These are phyloP conservation scores for Morinoia aosen DNA, from an alignment of 2,888 invertebrate species.

Conservation along the genomic window DNA sequence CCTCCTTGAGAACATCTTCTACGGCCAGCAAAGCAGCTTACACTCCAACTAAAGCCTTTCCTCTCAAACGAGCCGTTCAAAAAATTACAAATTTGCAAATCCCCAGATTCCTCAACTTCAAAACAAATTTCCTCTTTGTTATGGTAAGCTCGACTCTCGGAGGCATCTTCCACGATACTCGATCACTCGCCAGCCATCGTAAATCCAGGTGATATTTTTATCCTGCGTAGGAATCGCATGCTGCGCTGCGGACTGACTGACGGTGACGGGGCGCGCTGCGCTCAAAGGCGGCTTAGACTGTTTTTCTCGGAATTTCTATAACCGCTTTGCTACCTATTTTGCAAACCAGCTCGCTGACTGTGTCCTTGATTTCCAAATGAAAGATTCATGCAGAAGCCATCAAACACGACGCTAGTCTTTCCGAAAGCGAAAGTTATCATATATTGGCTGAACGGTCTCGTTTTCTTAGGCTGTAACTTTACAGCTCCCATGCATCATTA, in stretches of 20 bases:
- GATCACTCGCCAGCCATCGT: background rate
- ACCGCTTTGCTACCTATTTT: slow-evolving; percentile 40
- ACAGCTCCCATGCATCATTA: background rate
- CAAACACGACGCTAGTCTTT: background rate
- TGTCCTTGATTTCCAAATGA: slow-evolving; percentile 12
- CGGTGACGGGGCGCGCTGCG: background rate
- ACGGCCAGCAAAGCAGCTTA: slow-evolving; percentile 19
- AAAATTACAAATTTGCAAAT: slow-evolving; percentile 53
- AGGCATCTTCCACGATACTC: background rate
- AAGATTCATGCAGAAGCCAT: slow-evolving; percentile 1
- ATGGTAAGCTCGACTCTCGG: slow-evolving; percentile 26
- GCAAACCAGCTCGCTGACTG: slow-evolving; percentile 5
- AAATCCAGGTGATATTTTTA: background rate
- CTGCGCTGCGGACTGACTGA: background rate
- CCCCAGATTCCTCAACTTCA: slow-evolving; percentile 46
- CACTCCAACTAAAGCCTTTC: slow-evolving; percentile 36
- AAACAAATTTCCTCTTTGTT: slow-evolving; percentile 51
- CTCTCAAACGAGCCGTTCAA: slow-evolving; percentile 52
- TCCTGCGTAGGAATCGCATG: background rate
- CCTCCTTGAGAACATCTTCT: slow-evolving; percentile 5
- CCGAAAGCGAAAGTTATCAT: background rate
- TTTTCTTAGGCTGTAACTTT: background rate
- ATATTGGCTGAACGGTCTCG: background rate
- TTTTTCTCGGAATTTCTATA: slow-evolving; percentile 42
- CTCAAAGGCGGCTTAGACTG: background rate